These are phyloP conservation scores for Halichondria panicea DNA, from an alignment of 37 sponge, comb jelly and placozoan species.

Conservation along the genomic window DNA sequence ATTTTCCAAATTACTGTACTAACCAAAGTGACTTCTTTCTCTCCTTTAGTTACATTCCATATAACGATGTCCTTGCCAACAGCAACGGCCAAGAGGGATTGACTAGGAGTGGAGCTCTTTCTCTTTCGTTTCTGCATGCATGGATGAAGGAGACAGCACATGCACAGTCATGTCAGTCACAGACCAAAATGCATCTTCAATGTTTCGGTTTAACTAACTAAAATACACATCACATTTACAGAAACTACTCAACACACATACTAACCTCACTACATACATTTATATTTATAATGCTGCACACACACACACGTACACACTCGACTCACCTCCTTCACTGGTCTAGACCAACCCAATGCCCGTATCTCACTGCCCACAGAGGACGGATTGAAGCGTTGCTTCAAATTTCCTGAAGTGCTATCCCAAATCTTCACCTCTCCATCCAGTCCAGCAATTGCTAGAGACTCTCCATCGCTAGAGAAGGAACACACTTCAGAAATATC, in stretches of 20 bases:
- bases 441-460: background rate
- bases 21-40: constrained; percentile 5
- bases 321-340: background rate
- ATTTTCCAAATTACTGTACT: background rate
- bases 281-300: background rate
- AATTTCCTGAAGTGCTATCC: constrained; percentile 2
- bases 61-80: constrained; percentile 20
- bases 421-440: constrained; percentile 40
- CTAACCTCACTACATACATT: background rate
- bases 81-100: constrained; percentile 3
- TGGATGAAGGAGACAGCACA: too few species aligned
- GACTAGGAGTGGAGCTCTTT: background rate
- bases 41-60: constrained; percentile 30
- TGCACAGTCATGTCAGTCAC: background rate
- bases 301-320: background rate
- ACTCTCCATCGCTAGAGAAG: constrained; percentile 3
- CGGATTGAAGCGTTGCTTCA: constrained; percentile 8
- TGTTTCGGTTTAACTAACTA: background rate
- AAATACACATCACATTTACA: background rate
- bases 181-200: background rate
- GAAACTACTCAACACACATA: background rate
- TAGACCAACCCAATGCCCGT: constrained; percentile 10
- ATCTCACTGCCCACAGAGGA: background rate
- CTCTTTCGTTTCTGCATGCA: background rate
- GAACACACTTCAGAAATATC: background rate